Conservation (phyloP, 2,888 invertebrate species). For the Galerucella calmariensis region DNA sequence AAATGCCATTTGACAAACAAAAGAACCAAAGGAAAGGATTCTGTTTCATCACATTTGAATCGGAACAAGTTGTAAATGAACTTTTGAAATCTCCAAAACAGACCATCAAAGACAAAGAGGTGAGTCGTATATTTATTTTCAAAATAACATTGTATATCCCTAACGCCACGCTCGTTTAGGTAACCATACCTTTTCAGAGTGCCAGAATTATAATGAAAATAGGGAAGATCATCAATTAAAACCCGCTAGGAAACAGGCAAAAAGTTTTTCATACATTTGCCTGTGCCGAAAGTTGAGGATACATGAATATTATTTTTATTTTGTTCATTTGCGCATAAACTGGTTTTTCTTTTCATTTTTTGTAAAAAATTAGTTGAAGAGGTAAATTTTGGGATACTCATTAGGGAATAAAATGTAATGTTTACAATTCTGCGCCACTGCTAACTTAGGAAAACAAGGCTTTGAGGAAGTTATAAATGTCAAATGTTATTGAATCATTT, state of each 20-base stretch:
- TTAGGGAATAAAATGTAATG: too few relatives aligned
- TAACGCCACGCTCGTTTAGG: slow-evolving; percentile 18
- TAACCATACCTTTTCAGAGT: slow-evolving; percentile 12
- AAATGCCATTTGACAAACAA: slow-evolving; percentile 97
- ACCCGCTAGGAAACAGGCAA: slow-evolving; percentile 20
- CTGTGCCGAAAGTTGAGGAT: slow-evolving; percentile 20
- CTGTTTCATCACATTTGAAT: slow-evolving; percentile 97
- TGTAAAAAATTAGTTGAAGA: too few relatives aligned
- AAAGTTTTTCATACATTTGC: background rate
- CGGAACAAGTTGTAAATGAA: slow-evolving; percentile 93
- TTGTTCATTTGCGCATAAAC: background rate
- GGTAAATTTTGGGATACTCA: too few relatives aligned
- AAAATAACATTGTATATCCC: background rate
- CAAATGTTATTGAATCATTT: too few relatives aligned
- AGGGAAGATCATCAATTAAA: background rate
- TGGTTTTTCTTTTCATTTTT: too few relatives aligned
- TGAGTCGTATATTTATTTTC: slow-evolving; percentile 60
- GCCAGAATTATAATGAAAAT: slow-evolving; percentile 9
- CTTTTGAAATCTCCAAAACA: slow-evolving; percentile 92
- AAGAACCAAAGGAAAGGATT: slow-evolving; percentile 97
- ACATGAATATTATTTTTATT: slow-evolving; percentile 20
- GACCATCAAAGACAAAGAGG: slow-evolving; percentile 92
- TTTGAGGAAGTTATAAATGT: too few relatives aligned
- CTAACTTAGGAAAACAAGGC: too few relatives aligned
- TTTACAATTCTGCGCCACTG: too few relatives aligned